A percentile compares a stretch with the other conserved stretches of the same genome.
phyloP scores from a whole-genome alignment of 2,888 invertebrate species.

The Tiliacea citrago region DNA sequence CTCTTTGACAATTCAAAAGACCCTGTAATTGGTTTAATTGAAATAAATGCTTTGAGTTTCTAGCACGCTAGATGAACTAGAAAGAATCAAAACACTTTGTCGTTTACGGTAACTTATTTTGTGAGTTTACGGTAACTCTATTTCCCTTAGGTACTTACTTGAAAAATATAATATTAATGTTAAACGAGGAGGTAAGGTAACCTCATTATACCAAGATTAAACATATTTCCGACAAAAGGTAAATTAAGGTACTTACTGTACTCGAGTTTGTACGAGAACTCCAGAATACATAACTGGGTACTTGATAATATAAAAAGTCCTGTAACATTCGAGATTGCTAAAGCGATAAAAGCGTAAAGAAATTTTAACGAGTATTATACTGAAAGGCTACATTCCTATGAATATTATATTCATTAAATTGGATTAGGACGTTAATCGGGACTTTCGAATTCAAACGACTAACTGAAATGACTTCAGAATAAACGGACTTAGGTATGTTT shows the following conservation, averaged over 20 bases:
- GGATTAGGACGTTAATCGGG: conserved; percentile 7
- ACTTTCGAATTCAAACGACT: conserved; percentile 10
- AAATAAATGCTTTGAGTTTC: too few relatives aligned
- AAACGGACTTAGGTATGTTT: neutral
- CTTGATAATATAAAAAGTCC: conserved; percentile 21
- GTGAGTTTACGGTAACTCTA: too few relatives aligned
- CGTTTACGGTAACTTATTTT: too few relatives aligned
- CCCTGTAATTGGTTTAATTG: too few relatives aligned
- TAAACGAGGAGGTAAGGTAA: too few relatives aligned
- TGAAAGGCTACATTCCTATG: conserved; percentile 7
- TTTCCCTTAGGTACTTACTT: too few relatives aligned
- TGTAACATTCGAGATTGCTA: neutral
- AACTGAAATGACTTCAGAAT: conserved; percentile 18
- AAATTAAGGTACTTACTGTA: neutral
- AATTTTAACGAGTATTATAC: conserved; percentile 14
- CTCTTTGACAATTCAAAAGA: too few relatives aligned
- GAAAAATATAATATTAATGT: too few relatives aligned
- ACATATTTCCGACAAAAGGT: conserved; percentile 19
- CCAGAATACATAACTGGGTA: neutral
- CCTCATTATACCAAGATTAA: conserved; percentile 23
- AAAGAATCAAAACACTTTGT: too few relatives aligned
- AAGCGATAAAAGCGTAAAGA: conserved; percentile 4
- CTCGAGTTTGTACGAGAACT: neutral
- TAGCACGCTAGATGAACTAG: too few relatives aligned
- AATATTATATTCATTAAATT: conserved; percentile 20